Base-by-base conservation (phyloP, 2,888 invertebrate species). In the Acanthosoma haemorrhoidale region DNA sequence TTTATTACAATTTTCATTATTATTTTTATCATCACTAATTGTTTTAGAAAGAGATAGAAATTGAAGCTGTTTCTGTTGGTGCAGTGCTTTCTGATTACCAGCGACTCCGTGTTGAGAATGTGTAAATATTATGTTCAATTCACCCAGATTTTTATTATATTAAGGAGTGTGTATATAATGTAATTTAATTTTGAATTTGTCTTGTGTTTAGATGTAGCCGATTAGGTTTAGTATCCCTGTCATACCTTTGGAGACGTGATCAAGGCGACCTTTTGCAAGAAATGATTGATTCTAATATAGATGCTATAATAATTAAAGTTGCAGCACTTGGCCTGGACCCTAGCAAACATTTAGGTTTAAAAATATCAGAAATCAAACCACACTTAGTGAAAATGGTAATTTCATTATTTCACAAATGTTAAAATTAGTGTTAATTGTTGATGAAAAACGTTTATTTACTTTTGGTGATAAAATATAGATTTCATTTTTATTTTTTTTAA, bases 41-140 rank as follows among this genome's bases (percentile, higher is more conserved):
- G 29, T 77, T 84, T 76, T 78, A 88, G 87, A 84, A 86, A 78
- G 87, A 87, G 79, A 83, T 90, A 76, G 83, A 86, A 76, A 84
- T 94, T 79, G 94, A 96, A 79, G 99, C 92, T 69, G 96, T 99
- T 57, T 91, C 97, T 72, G 94, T 94, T 75, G 99, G 99, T 75
- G 99, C 99, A 75, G 97, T 99, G 79, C 84, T 97, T 76, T 98
- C 98, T 72, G 95, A 96, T 83, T 99, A 99, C 84, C 99, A 99
- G 84, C 88, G 97, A 82, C 87, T 95, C 78, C 87, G 99, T 78
- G 96, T 97, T 75, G 96, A 97, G 85, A 94, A 95, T 89, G 96
- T 98, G 90, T 94, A 88, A 88, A 91, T 87, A 16, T 32, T 18
- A 34, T 13, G 8, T 15, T 31, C n/a, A 13, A 2, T n/a, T 31